Base-by-base conservation (phyloP, 2,797 vertebrate genomes). In the Muscicapa striata region DNA sequence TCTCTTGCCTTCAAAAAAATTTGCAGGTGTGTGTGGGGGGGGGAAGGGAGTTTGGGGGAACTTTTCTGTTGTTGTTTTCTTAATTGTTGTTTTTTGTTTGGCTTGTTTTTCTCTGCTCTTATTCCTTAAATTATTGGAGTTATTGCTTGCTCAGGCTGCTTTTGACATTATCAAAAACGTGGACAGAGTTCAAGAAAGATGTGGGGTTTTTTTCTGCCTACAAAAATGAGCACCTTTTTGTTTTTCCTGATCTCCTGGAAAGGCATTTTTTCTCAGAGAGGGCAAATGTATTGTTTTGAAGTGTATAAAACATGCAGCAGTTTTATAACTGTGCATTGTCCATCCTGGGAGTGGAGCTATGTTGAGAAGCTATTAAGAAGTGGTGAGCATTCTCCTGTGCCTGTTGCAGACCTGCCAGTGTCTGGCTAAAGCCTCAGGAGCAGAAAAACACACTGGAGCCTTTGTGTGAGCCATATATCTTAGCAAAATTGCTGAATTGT, bases 11-110 rank as follows among this genome's bases (percentile, higher is more conserved):
- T 80, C 4, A 0, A 40, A 43, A 63, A 62, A 74, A 4, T 5
- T 36, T 78, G 0, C 6, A 57, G 21, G 4, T 20, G 13, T 48
- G 6, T 7, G 6, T 7, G 18, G 0, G 2, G 2, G 2, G 2
- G 8, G 7, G 5, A 14, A 48, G 10, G 7, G 4, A 20, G 18
- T 5, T 51, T 45, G 3, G 3, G 10, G 8, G 6, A 4, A 0
- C 0, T 9, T 40, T n/a, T 27, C 45, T 46, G 4, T 5, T 6
- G 21, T 13, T 10, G 18, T 0, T 32, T 12, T 18, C 41, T 36
- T 7, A 2, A 24, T 17, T 10, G 4, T 9, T 17, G 1, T 4
- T 6, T 30, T 76, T 68, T 59, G 7, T 40, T 40, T 40, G 16
- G 7, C 15, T 7, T 5, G 10, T 40, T 34, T 46, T 27, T 10